Evolutionary conservation across 1,140 invertebrate species (phyloP), one percentile per base, ranked within the genome.

Genomic region (Temnothorax curvispinosus): DNA sequence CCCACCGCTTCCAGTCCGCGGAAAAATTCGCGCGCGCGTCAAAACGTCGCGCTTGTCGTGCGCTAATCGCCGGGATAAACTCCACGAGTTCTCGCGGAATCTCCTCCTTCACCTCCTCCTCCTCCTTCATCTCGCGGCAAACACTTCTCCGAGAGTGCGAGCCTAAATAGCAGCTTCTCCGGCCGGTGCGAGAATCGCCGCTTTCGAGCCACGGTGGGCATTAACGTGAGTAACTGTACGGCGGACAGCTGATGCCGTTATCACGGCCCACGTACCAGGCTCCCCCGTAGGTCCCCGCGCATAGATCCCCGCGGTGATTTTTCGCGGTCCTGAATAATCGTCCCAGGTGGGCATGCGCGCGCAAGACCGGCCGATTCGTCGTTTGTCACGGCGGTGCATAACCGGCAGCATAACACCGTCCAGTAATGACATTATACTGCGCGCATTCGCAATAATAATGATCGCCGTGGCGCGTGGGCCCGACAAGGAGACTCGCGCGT

Each of bases 371-470:
- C 47, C 60, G 64, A 86, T 92, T 81, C 80, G 85, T 90, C 88
- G 85, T 90, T 92, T 92, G 88, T 91, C 88, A 91, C 85, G 47
- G 47, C 54, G 65, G 56, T 75, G 65, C 90, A 77, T 64, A 89
- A 80, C 78, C 85, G n/a, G 52, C 80, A 72, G 88, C 86, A 75
- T 52, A 74, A 82, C 62, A 86, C 85, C 64, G 27, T 44, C 78
- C 81, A 54, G 85, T 87, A 91, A 91, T 91, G 89, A 92, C 92
- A 90, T 92, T 92, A 92, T 92, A 88, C 71, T 47, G 58, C 58
- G 74, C 86, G 85, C 88, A 87, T 81, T 74, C 41, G 44, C 80
- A 60, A 84, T 84, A 92, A 93, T 92, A 92, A 92, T 89, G 91
- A 92, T 90, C 86, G 60, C 64, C 72, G 41, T 54, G 78, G 91